Percentiles rank a stretch among this genome's conserved stretches.
These are phyloP conservation scores for Aradophagus sp. DNA, from an alignment of 1,140 invertebrate species.

Conservation along the genomic window DNA sequence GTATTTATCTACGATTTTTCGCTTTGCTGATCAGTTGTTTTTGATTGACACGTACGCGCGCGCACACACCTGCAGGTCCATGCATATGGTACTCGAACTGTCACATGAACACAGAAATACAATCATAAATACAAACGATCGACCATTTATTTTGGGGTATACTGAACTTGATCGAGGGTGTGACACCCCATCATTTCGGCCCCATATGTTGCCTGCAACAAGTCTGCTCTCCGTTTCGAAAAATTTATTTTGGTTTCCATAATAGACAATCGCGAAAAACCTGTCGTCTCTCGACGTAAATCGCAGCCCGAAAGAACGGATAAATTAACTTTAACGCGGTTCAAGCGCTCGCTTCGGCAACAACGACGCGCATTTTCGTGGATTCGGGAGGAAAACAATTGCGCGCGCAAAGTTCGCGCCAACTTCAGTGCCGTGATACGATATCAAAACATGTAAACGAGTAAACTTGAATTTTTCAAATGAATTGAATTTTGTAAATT, in stretches of 20 bases:
- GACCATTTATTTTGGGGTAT: conserved; percentile 73
- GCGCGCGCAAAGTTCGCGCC: too few species aligned
- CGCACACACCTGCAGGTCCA: conserved; percentile 24
- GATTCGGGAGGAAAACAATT: too few species aligned
- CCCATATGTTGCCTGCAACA: conserved; percentile 71
- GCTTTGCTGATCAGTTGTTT: conserved; percentile 65
- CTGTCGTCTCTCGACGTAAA: too few species aligned
- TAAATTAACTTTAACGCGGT: too few species aligned
- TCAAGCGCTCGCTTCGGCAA: too few species aligned
- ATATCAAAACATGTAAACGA: too few species aligned
- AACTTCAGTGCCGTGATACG: too few species aligned
- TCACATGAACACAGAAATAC: conserved; percentile 47
- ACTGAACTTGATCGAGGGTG: conserved; percentile 67
- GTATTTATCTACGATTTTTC: conserved; percentile 71
- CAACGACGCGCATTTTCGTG: too few species aligned
- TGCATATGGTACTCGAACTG: conserved; percentile 49
- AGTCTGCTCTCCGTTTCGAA: conserved; percentile 47
- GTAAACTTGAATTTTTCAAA: too few species aligned
- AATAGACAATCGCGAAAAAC: conserved; percentile 63
- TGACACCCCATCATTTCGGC: conserved; percentile 67
- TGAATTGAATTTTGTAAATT: too few species aligned
- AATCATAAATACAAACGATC: conserved; percentile 57
- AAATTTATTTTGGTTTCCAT: conserved; percentile 74
- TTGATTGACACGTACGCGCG: conserved; percentile 52
- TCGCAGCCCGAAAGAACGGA: too few species aligned